These are phyloP conservation scores for Stratiomys singularior DNA, from an alignment of 2,888 invertebrate species.

Conservation along the genomic window DNA sequence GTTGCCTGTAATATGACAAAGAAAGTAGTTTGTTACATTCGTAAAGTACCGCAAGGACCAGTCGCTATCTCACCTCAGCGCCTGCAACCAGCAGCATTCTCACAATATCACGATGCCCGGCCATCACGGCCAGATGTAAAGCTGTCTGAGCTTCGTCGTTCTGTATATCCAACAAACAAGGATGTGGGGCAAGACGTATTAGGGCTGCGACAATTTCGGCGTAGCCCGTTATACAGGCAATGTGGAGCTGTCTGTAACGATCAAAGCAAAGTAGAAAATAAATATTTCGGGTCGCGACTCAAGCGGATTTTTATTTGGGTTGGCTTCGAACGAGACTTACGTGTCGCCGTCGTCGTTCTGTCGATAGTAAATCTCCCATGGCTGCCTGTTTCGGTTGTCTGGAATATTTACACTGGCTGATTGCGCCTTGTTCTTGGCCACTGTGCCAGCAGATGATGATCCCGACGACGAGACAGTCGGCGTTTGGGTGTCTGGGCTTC, in stretches of 20 bases:
- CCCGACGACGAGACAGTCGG: slow-evolving; percentile 51
- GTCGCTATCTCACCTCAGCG: slow-evolving; percentile 68
- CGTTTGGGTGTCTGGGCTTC: slow-evolving; percentile 49
- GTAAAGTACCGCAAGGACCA: background rate
- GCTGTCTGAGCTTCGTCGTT: slow-evolving; percentile 86
- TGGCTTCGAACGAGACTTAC: slow-evolving; percentile 70
- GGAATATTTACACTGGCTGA: slow-evolving; percentile 52
- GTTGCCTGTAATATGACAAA: slow-evolving; percentile 63
- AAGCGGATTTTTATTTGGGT: slow-evolving; percentile 18
- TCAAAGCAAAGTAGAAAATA: background rate
- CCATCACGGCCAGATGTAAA: slow-evolving; percentile 86
- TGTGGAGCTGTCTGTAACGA: slow-evolving; percentile 80
- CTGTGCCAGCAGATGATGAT: slow-evolving; percentile 30
- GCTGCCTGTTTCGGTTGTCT: slow-evolving; percentile 59
- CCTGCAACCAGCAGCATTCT: slow-evolving; percentile 84
- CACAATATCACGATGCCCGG: slow-evolving; percentile 77
- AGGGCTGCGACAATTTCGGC: slow-evolving; percentile 78
- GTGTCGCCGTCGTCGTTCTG: slow-evolving; percentile 89
- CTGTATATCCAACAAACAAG: slow-evolving; percentile 78
- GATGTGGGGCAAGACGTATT: slow-evolving; percentile 81
- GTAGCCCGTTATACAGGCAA: slow-evolving; percentile 82
- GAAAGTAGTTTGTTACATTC: background rate
- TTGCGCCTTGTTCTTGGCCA: slow-evolving; percentile 35
- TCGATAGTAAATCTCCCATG: slow-evolving; percentile 76
- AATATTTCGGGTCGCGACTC: slow-evolving; percentile 15